These are phyloP conservation scores for Syngnathoides biaculeatus DNA, from an alignment of 2,113 vertebrate genomes.

Conservation along the genomic window DNA sequence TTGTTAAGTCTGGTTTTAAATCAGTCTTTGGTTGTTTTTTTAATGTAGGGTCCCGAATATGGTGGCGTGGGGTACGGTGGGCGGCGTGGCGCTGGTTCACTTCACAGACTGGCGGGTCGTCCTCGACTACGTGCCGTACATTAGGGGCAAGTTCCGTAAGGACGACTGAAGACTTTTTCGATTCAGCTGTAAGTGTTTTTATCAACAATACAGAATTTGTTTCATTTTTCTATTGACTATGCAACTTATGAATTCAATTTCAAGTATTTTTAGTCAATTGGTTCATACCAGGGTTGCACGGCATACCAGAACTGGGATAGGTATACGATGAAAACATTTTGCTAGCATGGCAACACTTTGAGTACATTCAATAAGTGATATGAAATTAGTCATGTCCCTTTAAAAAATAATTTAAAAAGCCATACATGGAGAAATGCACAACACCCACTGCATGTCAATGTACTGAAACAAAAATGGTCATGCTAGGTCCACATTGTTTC, in stretches of 20 bases:
- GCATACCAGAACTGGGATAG: too few species aligned
- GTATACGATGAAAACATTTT: too few species aligned
- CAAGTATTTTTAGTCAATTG: too few species aligned
- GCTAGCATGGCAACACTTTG: too few species aligned
- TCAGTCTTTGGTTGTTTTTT: conserved; percentile 1
- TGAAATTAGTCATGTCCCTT: too few species aligned
- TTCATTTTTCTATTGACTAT: neutral
- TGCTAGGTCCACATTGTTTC: too few species aligned
- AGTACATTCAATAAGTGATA: too few species aligned
- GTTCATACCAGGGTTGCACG: too few species aligned
- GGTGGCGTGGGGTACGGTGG: conserved; percentile 77
- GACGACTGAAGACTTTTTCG: conserved; percentile 63
- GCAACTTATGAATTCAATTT: neutral
- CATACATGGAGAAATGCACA: too few species aligned
- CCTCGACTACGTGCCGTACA: conserved; percentile 90
- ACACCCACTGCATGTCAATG: too few species aligned
- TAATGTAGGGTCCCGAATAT: conserved; percentile 80
- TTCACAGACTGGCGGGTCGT: conserved; percentile 88
- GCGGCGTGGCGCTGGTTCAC: conserved; percentile 77
- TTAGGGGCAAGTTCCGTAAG: conserved; percentile 81
- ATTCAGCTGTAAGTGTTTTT: conserved; percentile 44
- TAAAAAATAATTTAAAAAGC: too few species aligned
- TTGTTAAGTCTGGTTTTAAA: neutral
- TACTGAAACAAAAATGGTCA: too few species aligned
- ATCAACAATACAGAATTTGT: neutral